These are phyloP conservation scores for Asobara japonica DNA, from an alignment of 1,140 invertebrate species.

Conservation along the genomic window DNA sequence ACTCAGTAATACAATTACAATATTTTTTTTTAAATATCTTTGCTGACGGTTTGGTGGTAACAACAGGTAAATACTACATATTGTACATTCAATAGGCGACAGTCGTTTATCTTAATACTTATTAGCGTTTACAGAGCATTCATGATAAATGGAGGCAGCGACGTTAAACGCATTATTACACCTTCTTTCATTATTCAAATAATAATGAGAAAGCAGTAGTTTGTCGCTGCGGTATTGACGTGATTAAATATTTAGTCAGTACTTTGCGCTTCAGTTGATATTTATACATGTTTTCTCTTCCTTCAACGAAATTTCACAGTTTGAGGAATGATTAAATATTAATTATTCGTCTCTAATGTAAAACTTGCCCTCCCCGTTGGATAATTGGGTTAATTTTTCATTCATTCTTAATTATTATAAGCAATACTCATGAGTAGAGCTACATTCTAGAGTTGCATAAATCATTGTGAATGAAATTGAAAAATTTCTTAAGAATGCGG, in stretches of 20 bases:
- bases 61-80: slow-evolving; percentile 69
- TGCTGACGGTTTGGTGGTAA: slow-evolving; percentile 68
- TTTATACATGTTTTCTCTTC: not conserved
- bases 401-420: not conserved
- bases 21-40: slow-evolving; percentile 65
- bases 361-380: not conserved
- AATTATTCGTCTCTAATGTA: not conserved
- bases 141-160: slow-evolving; percentile 31
- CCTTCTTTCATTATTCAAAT: not conserved
- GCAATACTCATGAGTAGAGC: too few relatives aligned
- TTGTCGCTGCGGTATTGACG: not conserved
- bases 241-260: slow-evolving; percentile 4
- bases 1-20: slow-evolving; percentile 64
- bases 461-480: too few relatives aligned
- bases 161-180: slow-evolving; percentile 28
- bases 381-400: not conserved
- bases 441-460: too few relatives aligned
- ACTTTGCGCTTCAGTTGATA: slow-evolving; percentile 14
- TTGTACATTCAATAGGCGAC: slow-evolving; percentile 69
- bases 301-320: not conserved
- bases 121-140: slow-evolving; percentile 34
- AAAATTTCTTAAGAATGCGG: too few relatives aligned
- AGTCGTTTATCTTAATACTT: slow-evolving; percentile 58
- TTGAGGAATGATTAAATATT: not conserved
- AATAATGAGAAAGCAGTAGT: slow-evolving; percentile 11